Evolutionary conservation across 2,797 vertebrate species (phyloP), one percentile per base, ranked within the genome.

Genomic region (Helicolenus hilgendorfi): DNA sequence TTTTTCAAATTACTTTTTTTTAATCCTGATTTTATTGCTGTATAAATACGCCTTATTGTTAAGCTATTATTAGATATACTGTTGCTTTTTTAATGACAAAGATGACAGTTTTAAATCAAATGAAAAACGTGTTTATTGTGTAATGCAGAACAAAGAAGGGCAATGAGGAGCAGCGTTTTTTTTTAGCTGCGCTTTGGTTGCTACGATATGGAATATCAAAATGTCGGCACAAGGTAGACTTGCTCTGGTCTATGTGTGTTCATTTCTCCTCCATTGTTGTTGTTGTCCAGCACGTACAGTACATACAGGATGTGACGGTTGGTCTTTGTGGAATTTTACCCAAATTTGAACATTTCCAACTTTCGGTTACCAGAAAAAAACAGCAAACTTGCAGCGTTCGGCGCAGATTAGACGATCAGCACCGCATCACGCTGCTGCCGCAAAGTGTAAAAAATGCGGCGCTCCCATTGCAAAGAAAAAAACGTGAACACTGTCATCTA

Each of bases 171-270:
- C 41, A 45, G 41, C 15, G 41, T 45, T 49, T 0, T 49, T 31
- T 45, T 45, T 18, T 45, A 45, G 41, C 41, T 45, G 41, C 15
- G 41, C 41, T 45, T 45, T 45, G 18, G 41, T 45, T 45, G 41
- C 41, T 45, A 45, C 41, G 0, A 45, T 45, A 45, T 7, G 15
- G 41, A 45, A 45, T 45, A 18, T 18, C 41, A 45, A 45, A 45
- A 45, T 45, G 41, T 0, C 7, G 0, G 41, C 15, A 45, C 0
- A 20, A 45, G 15, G 41, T 45, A 33, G 11, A 41, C 0, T 15
- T 41, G 14, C 38, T 41, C 0, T 41, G 38, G 38, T 41, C 38
- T 41, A 41, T 15, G 38, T 15, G 38, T 41, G 14, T 41, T 41
- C 14, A 41, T 41, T 41, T 41, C 38, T 41, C 14, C 38, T 41